These are phyloP conservation scores for Cacoxenus indagator DNA, from an alignment of 2,888 invertebrate genomes.

Conservation along the genomic window DNA sequence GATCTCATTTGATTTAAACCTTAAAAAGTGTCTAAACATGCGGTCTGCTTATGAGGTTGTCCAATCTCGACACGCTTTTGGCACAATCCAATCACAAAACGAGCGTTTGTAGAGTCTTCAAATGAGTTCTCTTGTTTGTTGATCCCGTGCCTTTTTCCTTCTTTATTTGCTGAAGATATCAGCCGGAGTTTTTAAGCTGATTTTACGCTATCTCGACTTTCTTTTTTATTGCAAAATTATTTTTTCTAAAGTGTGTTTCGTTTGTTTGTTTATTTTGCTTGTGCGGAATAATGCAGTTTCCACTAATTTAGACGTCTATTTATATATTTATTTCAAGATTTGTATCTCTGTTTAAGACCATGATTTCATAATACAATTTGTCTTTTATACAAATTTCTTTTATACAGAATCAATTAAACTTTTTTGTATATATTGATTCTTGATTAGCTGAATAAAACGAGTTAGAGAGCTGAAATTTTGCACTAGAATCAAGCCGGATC, in stretches of 20 bases:
- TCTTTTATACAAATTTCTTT: no score
- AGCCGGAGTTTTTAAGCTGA: conserved; percentile 56
- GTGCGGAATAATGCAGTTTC: conserved; percentile 14
- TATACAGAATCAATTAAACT: no score
- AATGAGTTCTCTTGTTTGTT: conserved; percentile 38
- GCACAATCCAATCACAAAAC: not conserved
- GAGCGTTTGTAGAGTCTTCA: not conserved
- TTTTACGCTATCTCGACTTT: conserved; percentile 52
- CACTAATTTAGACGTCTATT: not conserved
- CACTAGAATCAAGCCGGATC: no score
- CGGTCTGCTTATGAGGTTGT: conserved; percentile 48
- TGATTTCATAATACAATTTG: no score
- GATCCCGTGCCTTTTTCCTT: conserved; percentile 48
- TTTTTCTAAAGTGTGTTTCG: conserved; percentile 17
- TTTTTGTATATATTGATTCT: no score
- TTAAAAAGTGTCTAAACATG: conserved; percentile 3
- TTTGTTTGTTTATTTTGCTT: conserved; percentile 24
- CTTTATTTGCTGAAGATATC: conserved; percentile 35
- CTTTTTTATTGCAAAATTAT: not conserved
- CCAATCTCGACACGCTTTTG: conserved; percentile 31
- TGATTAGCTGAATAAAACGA: no score
- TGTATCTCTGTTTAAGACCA: no score
- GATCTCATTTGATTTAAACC: conserved; percentile 16
- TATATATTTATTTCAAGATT: not conserved
- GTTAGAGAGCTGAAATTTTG: no score